These are phyloP conservation scores for Cryptocephalus primarius DNA, from an alignment of 2,888 invertebrate genomes.

Conservation along the genomic window DNA sequence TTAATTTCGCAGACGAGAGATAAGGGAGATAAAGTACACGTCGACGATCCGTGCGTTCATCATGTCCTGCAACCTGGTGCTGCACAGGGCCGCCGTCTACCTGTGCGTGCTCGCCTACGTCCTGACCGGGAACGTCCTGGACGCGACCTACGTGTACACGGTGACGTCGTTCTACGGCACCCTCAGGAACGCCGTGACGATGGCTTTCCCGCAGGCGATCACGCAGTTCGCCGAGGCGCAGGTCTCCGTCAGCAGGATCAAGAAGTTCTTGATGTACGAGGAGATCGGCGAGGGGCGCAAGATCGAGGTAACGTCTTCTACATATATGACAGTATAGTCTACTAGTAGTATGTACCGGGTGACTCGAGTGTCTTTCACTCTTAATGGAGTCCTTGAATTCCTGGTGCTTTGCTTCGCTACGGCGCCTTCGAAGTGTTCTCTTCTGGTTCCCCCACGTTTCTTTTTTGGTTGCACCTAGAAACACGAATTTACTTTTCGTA, in stretches of 20 bases:
- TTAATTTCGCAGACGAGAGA: constrained; percentile 47
- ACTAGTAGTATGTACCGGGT: too few species aligned
- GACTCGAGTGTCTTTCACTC: too few species aligned
- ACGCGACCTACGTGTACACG: constrained; percentile 58
- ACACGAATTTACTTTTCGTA: too few species aligned
- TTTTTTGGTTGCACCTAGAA: too few species aligned
- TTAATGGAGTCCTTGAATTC: too few species aligned
- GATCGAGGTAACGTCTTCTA: too few species aligned
- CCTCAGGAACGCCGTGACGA: constrained; percentile 53
- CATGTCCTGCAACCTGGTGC: constrained; percentile 59
- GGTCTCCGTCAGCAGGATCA: constrained; percentile 34
- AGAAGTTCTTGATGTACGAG: constrained; percentile 42
- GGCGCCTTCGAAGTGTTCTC: too few species aligned
- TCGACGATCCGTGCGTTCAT: constrained; percentile 55
- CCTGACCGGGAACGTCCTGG: constrained; percentile 45
- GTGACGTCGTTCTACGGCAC: constrained; percentile 66
- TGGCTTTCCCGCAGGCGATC: constrained; percentile 51
- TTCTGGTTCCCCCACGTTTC: too few species aligned
- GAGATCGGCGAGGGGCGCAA: constrained; percentile 7
- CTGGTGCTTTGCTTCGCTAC: too few species aligned
- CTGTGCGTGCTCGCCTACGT: constrained; percentile 69
- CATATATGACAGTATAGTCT: too few species aligned
- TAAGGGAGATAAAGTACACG: constrained; percentile 49
- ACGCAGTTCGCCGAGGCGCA: constrained; percentile 57
- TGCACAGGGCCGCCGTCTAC: constrained; percentile 73